Base-by-base conservation (phyloP, 2,888 invertebrate genomes). In the Eupeodes latifasciatus region DNA sequence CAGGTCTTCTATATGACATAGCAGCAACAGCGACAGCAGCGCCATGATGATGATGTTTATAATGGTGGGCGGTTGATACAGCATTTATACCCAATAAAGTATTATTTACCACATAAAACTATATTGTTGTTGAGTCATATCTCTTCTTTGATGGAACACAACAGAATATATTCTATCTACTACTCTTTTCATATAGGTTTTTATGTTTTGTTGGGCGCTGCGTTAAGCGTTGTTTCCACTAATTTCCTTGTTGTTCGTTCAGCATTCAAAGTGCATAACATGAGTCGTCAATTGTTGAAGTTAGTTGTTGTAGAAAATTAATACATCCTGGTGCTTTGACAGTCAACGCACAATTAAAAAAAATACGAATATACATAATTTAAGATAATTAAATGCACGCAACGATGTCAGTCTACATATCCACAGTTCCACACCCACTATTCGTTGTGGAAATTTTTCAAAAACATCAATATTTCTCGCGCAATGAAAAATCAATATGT, bases 321-420 rank as follows among this genome's bases (percentile, higher is more conserved):
- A 53, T 72, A 85, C 76, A 81, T 81, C 71, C 76, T 85, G 66
- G 71, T 76, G 16, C 27, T 85, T 71, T 81, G 76, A 72, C 59
- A 81, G 53, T 81, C 57, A 51, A 74, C 72, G 57, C 57, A 77
- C 64, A 72, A 57, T 66, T 51, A 11, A 69, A 16, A 40, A 36
- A 36, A 67, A 64, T 16, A n/a, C 2, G 27, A 27, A 53, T 16
- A 16, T 11, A 62, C 47, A 61, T 69, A 76, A 81, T 47, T 14
- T 7, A 14, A 64, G 47, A 81, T 81, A 75, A 69, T 75, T 74
- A 61, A 61, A 19, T 34, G 34, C 57, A 19, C 64, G 40, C 40
- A 76, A 44, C 11, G 40, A 36, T 40, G 47, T 11, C 16, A 27
- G 27, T 67, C 16, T 12, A 3, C 14, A 34, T 2, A 34, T 3